Conservation (phyloP, 2,797 vertebrate genomes). For the Luscinia megarhynchos region DNA sequence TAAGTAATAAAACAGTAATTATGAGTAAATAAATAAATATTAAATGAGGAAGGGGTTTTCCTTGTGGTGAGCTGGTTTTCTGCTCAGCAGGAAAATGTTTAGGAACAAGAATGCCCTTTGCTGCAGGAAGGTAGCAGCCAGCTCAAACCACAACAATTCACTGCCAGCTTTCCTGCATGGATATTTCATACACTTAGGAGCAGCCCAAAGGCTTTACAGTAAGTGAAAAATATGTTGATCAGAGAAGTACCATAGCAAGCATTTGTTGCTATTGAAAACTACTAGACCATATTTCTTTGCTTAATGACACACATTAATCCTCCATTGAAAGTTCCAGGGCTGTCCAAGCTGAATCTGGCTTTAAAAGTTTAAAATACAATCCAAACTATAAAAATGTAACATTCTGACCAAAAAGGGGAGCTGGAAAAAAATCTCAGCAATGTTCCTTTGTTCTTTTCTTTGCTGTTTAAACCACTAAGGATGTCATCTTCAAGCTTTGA, state of each 20-base stretch:
- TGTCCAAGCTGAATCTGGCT: not conserved
- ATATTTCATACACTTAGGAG: not conserved
- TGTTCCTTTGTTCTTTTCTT: not conserved
- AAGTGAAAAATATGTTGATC: constrained; percentile 14
- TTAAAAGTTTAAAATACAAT: constrained; percentile 25
- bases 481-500: not conserved
- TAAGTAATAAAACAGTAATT: not conserved
- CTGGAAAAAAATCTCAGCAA: not conserved
- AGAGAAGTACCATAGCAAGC: constrained; percentile 6
- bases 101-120: not conserved
- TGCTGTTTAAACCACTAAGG: not conserved
- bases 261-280: constrained; percentile 55
- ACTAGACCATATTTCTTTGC: constrained; percentile 37
- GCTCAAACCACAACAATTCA: not conserved
- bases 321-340: constrained; percentile 2
- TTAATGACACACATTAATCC: constrained; percentile 50
- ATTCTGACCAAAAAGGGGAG: not conserved
- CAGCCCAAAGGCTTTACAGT: not conserved
- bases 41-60: not conserved
- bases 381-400: not conserved
- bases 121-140: not conserved
- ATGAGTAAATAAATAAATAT: not conserved
- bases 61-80: not conserved
- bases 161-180: not conserved
- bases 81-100: not conserved